These are phyloP conservation scores for Tachysurus vachellii DNA, from an alignment of 2,113 vertebrate species.

Conservation along the genomic window DNA sequence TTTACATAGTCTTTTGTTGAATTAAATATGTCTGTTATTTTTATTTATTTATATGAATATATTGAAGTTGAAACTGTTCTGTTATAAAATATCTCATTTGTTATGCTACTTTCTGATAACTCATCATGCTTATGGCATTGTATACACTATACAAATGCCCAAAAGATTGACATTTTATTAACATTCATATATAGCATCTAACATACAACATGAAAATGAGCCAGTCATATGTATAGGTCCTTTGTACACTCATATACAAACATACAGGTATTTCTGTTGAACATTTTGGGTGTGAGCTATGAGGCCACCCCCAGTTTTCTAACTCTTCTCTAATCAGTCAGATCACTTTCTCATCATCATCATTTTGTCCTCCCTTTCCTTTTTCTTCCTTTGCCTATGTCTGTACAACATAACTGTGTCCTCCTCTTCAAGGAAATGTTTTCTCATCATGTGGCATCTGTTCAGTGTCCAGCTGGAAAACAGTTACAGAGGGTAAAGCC, in stretches of 20 bases:
- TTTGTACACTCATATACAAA: conserved; percentile 11
- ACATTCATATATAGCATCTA: neutral
- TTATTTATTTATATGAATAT: conserved; percentile 13
- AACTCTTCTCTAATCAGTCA: conserved; percentile 28
- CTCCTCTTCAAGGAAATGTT: conserved; percentile 40
- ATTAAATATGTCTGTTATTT: neutral
- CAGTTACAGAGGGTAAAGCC: conserved; percentile 39
- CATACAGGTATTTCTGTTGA: conserved; percentile 19
- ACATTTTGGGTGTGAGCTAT: conserved; percentile 13
- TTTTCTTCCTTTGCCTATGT: conserved; percentile 18
- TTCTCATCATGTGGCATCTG: conserved; percentile 38
- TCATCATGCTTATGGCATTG: neutral
- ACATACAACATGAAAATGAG: conserved; percentile 8
- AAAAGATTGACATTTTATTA: neutral
- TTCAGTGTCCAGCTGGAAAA: conserved; percentile 53
- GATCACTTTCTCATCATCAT: conserved; percentile 23
- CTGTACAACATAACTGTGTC: conserved; percentile 45
- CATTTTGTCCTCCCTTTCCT: conserved; percentile 31
- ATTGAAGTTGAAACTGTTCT: neutral
- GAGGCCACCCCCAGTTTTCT: neutral
- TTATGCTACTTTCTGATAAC: neutral
- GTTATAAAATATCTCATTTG: neutral
- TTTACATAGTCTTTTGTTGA: neutral
- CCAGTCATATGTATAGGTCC: neutral
- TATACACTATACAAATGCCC: neutral